Percentiles rank a stretch among this genome's conserved stretches.
Conservation (phyloP, 1,140 invertebrate genomes). For the Hesperophylax magnus region DNA sequence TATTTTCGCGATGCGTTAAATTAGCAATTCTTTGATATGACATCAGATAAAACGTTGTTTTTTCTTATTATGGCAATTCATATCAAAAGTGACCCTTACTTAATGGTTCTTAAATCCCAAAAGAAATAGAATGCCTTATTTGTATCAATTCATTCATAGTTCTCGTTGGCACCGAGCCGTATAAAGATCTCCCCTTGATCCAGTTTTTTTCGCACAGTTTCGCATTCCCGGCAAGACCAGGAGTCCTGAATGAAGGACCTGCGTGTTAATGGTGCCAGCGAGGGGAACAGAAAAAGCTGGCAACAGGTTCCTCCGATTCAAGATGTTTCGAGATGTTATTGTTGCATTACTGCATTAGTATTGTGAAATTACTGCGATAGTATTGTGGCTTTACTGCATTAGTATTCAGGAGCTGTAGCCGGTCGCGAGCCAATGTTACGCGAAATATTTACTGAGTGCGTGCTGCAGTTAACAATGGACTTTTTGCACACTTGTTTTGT, state of each 20-base stretch:
- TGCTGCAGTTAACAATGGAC: conserved; percentile 1
- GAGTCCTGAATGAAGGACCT: conserved; percentile 13
- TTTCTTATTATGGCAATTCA: too few species aligned
- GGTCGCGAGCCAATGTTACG: conserved; percentile 31
- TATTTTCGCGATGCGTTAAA: too few species aligned
- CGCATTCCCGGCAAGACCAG: not conserved
- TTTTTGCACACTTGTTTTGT: conserved; percentile 19
- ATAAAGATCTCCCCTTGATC: not conserved
- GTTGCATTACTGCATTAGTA: too few species aligned
- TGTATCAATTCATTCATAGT: too few species aligned
- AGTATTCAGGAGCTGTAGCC: conserved; percentile 8
- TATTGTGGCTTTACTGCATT: not conserved
- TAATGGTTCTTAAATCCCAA: too few species aligned
- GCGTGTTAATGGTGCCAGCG: conserved; percentile 15
- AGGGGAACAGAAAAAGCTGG: not conserved
- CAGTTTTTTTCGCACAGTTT: not conserved
- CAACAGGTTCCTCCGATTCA: not conserved
- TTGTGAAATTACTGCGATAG: too few species aligned
- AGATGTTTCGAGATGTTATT: too few species aligned
- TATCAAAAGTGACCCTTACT: too few species aligned
- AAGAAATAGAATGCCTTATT: too few species aligned
- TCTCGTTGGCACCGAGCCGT: not conserved
- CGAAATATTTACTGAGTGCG: conserved; percentile 15
- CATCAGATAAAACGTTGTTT: too few species aligned
- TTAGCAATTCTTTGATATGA: too few species aligned